These are phyloP conservation scores for Paraescarpia echinospica DNA, from an alignment of 1,140 invertebrate genomes.

Conservation along the genomic window DNA sequence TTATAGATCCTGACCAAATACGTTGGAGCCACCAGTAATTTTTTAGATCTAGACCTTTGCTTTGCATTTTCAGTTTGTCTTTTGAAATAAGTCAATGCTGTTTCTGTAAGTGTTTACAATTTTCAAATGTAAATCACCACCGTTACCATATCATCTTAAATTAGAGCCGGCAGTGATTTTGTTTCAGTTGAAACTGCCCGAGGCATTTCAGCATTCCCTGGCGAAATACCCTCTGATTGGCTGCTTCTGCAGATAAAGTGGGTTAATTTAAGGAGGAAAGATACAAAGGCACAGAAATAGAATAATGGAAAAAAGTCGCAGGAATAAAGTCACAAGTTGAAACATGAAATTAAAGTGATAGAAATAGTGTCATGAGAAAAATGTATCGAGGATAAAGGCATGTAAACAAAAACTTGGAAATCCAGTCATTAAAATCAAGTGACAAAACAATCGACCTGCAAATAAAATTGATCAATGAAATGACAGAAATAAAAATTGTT, in stretches of 20 bases:
- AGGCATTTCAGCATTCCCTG: not conserved
- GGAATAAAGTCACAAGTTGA: not conserved
- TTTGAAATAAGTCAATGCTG: not conserved
- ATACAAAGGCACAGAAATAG: not conserved
- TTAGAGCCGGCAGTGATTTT: not conserved
- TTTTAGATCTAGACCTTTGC: not conserved
- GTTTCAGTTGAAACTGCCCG: not conserved
- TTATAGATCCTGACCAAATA: not conserved
- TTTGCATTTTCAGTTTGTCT: not conserved
- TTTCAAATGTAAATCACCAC: not conserved
- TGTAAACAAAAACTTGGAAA: no score
- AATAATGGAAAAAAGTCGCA: not conserved
- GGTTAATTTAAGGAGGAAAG: not conserved
- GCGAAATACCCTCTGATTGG: not conserved
- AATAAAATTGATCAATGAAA: no score
- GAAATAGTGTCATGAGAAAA: no score
- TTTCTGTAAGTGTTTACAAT: not conserved
- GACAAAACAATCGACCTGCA: no score
- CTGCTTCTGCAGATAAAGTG: not conserved
- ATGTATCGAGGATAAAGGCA: no score
- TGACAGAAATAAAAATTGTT: no score
- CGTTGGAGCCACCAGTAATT: no score
- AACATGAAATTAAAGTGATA: not conserved
- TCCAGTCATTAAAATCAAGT: no score
- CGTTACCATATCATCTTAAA: not conserved